Base-by-base conservation (phyloP, 2,113 vertebrate genomes). In the Rhadina sibilatrix region DNA sequence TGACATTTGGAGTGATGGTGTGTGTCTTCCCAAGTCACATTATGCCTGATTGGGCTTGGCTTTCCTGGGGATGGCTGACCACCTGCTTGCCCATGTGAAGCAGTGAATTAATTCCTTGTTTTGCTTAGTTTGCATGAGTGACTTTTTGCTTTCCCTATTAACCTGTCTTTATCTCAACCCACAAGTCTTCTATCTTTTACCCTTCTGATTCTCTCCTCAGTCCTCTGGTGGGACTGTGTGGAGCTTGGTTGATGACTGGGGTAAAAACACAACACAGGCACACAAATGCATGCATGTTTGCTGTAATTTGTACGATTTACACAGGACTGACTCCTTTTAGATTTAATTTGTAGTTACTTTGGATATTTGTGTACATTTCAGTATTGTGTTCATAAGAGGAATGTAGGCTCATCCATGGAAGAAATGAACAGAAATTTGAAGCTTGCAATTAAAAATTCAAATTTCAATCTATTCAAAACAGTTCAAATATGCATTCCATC, bases 211-310 rank as follows among this genome's bases (percentile, higher is more conserved):
- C 14, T 35, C 13, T 60, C 24, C 9, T 11, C 14, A n/a, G 40
- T 25, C 46, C 0, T 0, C 28, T 60, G 46, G 11, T 30, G 30
- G 15, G 16, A 8, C 52, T 46, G 8, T 0, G 0, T 30, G 37
- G 38, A 6, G 19, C 23, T 44, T 28, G 37, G 19, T 14, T 46
- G 33, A 25, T 46, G 16, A 4, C 28, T n/a, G 46, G 11, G 16
- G 10, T 59, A 52, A 59, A 65, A 59, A 8, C 33, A 23, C 33
- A 52, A 10, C 19, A 37, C 5, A 50, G 18, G 23, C 24, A 37
- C 5, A 11, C 11, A 60, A 20, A 74, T 25, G 3, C 4, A 46
- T 46, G 4, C 14, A 10, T 22, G 6, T 25, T 28, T 44, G 18
- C 9, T 76, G 8, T 47, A 72, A 35, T 16, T 68, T 31, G 4